phyloP scores from a whole-genome alignment of 92 coral and sea anemone genomes.

The Heliopora coerulea region DNA sequence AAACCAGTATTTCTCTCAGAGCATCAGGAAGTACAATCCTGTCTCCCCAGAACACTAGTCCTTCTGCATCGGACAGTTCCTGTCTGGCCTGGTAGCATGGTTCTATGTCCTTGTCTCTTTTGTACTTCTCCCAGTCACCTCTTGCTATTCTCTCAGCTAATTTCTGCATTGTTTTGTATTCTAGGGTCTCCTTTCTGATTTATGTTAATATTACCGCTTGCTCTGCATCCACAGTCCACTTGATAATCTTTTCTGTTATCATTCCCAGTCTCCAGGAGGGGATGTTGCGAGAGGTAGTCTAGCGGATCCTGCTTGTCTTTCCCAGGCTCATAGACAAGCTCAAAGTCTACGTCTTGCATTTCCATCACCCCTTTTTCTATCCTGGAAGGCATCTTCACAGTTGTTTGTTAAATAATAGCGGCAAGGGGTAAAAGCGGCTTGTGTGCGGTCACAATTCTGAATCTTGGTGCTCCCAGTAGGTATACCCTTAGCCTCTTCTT shows the following conservation, averaged over 20 bases:
- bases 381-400: conserved; percentile 59
- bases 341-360: conserved; percentile 62
- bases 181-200: conserved; percentile 50
- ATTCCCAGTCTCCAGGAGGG: conserved; percentile 48
- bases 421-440: conserved; percentile 62
- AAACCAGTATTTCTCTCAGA: conserved; percentile 62
- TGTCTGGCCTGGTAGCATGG: conserved; percentile 28
- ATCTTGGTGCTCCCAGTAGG: conserved; percentile 67
- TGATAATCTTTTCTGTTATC: conserved; percentile 48
- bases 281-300: conserved; percentile 47
- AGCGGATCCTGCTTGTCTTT: conserved; percentile 48
- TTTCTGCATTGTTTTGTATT: conserved; percentile 47
- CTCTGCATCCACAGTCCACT: conserved; percentile 39
- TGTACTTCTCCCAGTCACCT: conserved; percentile 42
- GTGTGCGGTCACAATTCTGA: conserved; percentile 66
- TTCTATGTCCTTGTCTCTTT: conserved; percentile 37
- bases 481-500: conserved; percentile 50
- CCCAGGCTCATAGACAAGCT: conserved; percentile 55
- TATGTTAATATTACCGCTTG: conserved; percentile 42
- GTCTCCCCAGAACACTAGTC: conserved; percentile 49
- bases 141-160: conserved; percentile 13
- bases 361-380: conserved; percentile 66
- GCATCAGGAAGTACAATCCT: conserved; percentile 54
- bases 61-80: conserved; percentile 42
- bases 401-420: conserved; percentile 62